Conservation (phyloP, 2,113 vertebrate genomes). For the Neofelis nebulosa region DNA sequence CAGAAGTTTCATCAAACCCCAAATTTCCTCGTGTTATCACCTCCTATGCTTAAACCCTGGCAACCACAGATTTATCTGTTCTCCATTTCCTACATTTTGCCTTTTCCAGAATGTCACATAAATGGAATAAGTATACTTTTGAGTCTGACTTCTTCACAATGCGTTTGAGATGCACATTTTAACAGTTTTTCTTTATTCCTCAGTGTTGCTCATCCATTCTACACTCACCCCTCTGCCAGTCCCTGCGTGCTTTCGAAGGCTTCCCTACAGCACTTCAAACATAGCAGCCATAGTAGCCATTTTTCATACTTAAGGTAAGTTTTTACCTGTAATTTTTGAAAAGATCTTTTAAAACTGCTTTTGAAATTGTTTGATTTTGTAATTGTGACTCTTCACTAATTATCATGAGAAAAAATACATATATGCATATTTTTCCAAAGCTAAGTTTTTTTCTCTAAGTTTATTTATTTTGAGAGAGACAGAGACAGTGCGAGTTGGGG, state of each 20-base stretch:
- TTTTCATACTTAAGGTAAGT: not conserved
- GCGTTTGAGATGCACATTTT: not conserved
- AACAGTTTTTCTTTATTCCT: not conserved
- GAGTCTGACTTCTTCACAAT: not conserved
- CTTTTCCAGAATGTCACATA: not conserved
- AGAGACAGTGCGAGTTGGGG: no score
- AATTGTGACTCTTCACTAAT: not conserved
- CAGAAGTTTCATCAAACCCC: not conserved
- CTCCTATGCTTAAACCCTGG: not conserved
- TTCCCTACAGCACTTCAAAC: not conserved
- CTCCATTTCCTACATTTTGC: not conserved
- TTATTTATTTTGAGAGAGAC: no score
- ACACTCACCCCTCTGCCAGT: not conserved
- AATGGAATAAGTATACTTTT: not conserved
- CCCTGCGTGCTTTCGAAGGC: not conserved
- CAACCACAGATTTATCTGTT: not conserved
- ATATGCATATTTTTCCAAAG: no score
- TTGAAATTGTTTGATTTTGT: conserved; percentile 31
- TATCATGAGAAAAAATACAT: not conserved
- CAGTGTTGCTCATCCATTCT: not conserved
- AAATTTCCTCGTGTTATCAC: not conserved
- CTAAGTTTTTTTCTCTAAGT: no score
- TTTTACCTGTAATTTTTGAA: not conserved
- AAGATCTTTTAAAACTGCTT: conserved; percentile 28
- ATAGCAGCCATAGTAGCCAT: not conserved